Evolutionary conservation across 37 sponge, comb jelly and placozoan species (phyloP).

Genomic region (Cliona cf. orientalis): DNA sequence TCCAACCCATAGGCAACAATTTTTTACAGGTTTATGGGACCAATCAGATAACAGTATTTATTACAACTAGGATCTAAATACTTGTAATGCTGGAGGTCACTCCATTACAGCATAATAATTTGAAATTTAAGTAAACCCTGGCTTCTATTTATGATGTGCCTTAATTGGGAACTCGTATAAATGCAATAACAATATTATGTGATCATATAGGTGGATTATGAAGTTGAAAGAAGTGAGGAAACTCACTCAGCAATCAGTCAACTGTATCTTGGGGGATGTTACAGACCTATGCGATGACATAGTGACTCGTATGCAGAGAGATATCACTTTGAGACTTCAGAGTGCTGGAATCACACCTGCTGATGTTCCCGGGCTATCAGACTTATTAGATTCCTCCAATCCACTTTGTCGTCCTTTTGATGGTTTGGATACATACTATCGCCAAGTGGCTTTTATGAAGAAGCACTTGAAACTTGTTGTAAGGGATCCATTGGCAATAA

Average conservation of each 20-base stretch:
- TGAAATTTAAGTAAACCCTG: no score
- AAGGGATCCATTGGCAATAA: background rate
- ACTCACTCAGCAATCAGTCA: background rate
- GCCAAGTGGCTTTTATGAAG: background rate
- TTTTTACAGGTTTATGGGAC: no score
- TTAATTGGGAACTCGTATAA: no score
- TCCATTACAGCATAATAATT: no score
- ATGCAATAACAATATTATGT: no score
- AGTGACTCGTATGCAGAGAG: background rate
- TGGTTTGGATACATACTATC: slow-evolving; percentile 12
- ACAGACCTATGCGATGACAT: background rate
- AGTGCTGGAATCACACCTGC: background rate
- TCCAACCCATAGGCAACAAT: no score
- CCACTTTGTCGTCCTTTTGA: slow-evolving; percentile 8
- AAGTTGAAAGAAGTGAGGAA: background rate
- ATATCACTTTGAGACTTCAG: background rate
- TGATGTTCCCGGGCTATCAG: background rate
- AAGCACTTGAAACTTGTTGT: slow-evolving; percentile 1
- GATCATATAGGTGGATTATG: background rate
- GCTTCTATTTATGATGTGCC: no score
- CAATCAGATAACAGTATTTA: no score
- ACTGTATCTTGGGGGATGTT: background rate
- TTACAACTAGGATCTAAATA: no score
- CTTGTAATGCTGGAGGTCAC: no score
- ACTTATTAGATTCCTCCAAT: background rate